These are phyloP conservation scores for Probaryconus sp. DNA, from an alignment of 1,140 invertebrate species.

Conservation along the genomic window DNA sequence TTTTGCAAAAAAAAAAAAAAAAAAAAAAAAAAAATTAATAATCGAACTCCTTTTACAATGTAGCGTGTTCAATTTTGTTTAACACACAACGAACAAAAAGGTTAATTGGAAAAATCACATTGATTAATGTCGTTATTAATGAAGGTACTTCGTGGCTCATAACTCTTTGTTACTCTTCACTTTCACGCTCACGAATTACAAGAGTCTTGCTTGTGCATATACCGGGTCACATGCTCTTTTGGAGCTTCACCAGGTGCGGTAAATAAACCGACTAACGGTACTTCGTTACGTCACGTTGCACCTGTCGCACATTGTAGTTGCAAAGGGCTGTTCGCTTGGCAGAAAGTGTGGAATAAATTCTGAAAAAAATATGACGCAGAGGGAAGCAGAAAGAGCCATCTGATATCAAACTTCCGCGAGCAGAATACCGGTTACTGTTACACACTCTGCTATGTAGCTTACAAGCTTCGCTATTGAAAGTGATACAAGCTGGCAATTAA, in stretches of 20 bases:
- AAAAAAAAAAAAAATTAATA: slow-evolving; percentile 21
- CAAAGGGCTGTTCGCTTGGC: slow-evolving; percentile 65
- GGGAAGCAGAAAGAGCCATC: slow-evolving; percentile 41
- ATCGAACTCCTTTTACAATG: slow-evolving; percentile 4
- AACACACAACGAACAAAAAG: neutral
- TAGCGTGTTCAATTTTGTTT: slow-evolving; percentile 12
- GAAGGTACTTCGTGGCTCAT: neutral
- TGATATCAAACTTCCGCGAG: slow-evolving; percentile 71
- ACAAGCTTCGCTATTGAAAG: slow-evolving; percentile 21
- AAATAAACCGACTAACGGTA: slow-evolving; percentile 70
- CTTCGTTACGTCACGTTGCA: slow-evolving; percentile 70
- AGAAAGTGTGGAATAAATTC: slow-evolving; percentile 49
- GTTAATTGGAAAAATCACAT: slow-evolving; percentile 33
- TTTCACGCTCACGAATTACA: slow-evolving; percentile 69
- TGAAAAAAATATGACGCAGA: slow-evolving; percentile 37
- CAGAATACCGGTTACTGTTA: slow-evolving; percentile 47
- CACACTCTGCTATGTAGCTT: neutral
- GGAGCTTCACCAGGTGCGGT: slow-evolving; percentile 65
- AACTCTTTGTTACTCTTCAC: slow-evolving; percentile 59
- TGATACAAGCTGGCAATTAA: slow-evolving; percentile 27
- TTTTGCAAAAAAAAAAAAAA: too few species aligned
- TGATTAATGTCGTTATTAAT: slow-evolving; percentile 25
- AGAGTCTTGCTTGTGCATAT: slow-evolving; percentile 30
- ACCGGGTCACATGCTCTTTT: slow-evolving; percentile 60
- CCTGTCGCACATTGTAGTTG: slow-evolving; percentile 67